Evolutionary conservation across 2,888 invertebrate genomes (phyloP).

Genomic region (Xestoiulus laeticollis): DNA sequence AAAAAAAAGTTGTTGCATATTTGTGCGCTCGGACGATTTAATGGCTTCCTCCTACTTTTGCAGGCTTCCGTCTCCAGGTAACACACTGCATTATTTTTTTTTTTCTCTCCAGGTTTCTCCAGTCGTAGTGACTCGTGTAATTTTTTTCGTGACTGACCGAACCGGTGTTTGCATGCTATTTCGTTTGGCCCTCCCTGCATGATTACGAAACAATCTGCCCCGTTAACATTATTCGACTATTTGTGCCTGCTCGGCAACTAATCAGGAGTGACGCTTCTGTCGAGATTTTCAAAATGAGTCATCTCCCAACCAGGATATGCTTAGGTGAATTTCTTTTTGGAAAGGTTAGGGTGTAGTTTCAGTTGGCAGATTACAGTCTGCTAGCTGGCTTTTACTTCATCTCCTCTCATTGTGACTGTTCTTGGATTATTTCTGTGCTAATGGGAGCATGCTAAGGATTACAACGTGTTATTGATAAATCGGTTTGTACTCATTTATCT

Average conservation of each 20-base stretch:
- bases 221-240: neutral
- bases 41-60: neutral
- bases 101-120: neutral
- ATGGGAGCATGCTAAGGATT: conserved; percentile 29
- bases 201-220: neutral
- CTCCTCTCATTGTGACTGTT: neutral
- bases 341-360: neutral
- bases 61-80: neutral
- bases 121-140: neutral
- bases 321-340: neutral
- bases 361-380: neutral
- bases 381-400: neutral
- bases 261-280: conserved; percentile 15
- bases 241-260: conserved; percentile 9
- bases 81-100: neutral
- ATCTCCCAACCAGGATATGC: conserved; percentile 37
- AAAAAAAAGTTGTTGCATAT: neutral
- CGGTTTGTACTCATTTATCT: neutral
- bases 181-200: neutral
- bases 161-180: neutral
- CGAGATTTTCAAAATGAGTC: conserved; percentile 15
- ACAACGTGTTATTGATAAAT: neutral
- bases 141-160: neutral
- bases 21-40: neutral
- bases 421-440: conserved; percentile 13